Conservation (phyloP, 2,888 invertebrate species). For the Lasioglossum vierecki region DNA sequence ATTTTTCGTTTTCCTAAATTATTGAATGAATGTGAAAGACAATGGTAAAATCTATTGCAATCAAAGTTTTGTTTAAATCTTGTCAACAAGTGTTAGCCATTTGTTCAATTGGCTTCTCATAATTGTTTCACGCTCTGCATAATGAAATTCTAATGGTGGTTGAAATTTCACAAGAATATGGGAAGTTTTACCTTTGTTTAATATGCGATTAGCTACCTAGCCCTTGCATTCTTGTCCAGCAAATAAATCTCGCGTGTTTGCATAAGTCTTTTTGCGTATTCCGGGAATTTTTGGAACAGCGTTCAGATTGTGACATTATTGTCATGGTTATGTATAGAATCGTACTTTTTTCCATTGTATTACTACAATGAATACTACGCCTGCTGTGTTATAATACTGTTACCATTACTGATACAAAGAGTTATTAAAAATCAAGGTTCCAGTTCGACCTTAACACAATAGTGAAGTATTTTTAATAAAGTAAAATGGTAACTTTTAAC, state of each 20-base stretch:
- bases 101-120: neutral
- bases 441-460: neutral
- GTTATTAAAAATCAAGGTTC: neutral
- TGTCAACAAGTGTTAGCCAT: neutral
- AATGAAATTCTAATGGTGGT: constrained; percentile 42
- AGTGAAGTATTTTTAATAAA: neutral
- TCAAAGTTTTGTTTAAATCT: neutral
- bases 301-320: constrained; percentile 41
- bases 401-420: neutral
- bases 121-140: neutral
- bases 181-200: constrained; percentile 63
- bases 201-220: constrained; percentile 69
- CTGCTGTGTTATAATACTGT: neutral
- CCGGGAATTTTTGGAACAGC: constrained; percentile 66
- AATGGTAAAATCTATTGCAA: neutral
- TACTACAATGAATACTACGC: neutral
- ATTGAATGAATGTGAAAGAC: neutral
- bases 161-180: constrained; percentile 41
- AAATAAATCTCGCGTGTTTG: constrained; percentile 77
- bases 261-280: constrained; percentile 73
- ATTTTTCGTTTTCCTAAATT: neutral
- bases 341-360: constrained; percentile 11
- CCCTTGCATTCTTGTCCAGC: constrained; percentile 71
- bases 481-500: neutral
- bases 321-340: neutral